These are phyloP conservation scores for Aleiodes leptofemur DNA, from an alignment of 2,888 invertebrate genomes.

Conservation along the genomic window DNA sequence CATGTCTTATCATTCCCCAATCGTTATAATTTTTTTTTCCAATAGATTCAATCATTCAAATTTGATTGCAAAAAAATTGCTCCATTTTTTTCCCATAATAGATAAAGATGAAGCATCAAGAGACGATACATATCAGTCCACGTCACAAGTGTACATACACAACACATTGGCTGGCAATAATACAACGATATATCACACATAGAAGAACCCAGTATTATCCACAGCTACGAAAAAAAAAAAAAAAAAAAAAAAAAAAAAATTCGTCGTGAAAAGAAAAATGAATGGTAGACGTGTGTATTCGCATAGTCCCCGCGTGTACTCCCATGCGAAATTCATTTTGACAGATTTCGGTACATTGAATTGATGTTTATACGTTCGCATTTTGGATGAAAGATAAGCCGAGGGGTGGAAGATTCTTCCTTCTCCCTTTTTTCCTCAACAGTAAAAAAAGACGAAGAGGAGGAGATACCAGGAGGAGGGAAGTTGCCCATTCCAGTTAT, in stretches of 20 bases:
- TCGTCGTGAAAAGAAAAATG: slow-evolving; percentile 54
- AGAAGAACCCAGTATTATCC: slow-evolving; percentile 33
- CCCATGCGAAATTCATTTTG: slow-evolving; percentile 72
- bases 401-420: slow-evolving; percentile 37
- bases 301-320: slow-evolving; percentile 18
- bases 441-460: neutral
- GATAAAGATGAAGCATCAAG: slow-evolving; percentile 48
- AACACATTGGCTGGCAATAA: slow-evolving; percentile 62
- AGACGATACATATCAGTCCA: slow-evolving; percentile 46
- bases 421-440: neutral
- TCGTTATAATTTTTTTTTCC: no score
- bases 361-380: slow-evolving; percentile 73
- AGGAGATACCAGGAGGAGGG: neutral
- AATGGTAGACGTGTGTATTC: slow-evolving; percentile 52
- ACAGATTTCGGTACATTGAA: slow-evolving; percentile 71
- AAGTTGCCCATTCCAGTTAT: slow-evolving; percentile 24
- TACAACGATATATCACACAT: slow-evolving; percentile 71
- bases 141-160: slow-evolving; percentile 19
- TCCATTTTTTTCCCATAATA: slow-evolving; percentile 3
- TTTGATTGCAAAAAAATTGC: slow-evolving; percentile 31
- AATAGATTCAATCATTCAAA: neutral
- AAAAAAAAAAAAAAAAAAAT: slow-evolving; percentile 50
- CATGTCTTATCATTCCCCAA: no score
- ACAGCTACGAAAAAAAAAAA: slow-evolving; percentile 46
- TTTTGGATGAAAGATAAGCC: slow-evolving; percentile 68